Evolutionary conservation across 2,113 vertebrate species (phyloP), one percentile per base, ranked within the genome.

Genomic region (Gobiocypris rarus): DNA sequence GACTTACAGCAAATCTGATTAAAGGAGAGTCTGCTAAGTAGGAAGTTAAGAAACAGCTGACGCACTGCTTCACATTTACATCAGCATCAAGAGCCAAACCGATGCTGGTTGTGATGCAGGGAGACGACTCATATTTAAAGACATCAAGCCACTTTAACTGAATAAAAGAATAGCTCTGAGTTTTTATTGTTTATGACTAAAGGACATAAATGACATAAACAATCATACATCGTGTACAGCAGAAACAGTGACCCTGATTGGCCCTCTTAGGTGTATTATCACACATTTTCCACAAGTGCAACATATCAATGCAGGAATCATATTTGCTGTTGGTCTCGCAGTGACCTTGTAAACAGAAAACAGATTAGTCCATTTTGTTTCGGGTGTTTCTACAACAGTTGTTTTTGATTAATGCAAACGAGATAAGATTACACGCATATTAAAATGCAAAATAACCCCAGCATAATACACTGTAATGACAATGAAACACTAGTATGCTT

Each of bases 1-100:
- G 69, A 74, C 24, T 83, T 83, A 74, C 70, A 75, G 45, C 31
- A 82, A 77, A 87, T 84, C 79, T 67, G 45, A 85, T 85, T 81
- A 83, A 43, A 61, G 79, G 28, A 75, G 63, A 54, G 28, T 73
- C 26, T 54, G 28, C 15, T 84, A 24, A 70, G 52, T 61, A 82
- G 41, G 28, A 84, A 82, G 59, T 61, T 26, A 48, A 17, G 13
- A 11, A 41, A 59, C 34, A 52, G 82, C 52, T 73, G 86, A 73
- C 41, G 59, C 24, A 71, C 38, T 54, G 52, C 28, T 43, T 11
- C 34, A 58, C 31, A 13, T 38, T 14, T n/a, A 31, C 26, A 52
- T 26, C 17, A 31, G 31, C 28, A 19, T n/a, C 31, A 58, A 22
- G 15, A 17, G 26, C 11, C 8, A 54, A 31, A 31, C 15, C 24